Conservation (phyloP, 2,888 invertebrate genomes). For the Lydus trimaculatus region DNA sequence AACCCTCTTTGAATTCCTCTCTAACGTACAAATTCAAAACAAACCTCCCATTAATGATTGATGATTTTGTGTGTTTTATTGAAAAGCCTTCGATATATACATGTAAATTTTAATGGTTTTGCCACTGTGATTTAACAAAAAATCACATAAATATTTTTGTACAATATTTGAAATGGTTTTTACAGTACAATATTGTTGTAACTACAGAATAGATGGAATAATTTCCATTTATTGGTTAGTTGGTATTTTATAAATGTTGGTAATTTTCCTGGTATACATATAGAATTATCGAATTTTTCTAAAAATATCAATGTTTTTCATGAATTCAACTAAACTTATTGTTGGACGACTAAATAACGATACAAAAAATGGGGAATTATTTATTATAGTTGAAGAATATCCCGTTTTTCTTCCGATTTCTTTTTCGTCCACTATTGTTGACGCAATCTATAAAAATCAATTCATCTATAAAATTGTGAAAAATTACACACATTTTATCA, state of each 20-base stretch:
- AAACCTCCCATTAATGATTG: neutral
- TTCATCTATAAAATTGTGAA: neutral
- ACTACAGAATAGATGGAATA: neutral
- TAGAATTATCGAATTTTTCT: no score
- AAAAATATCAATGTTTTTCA: neutral
- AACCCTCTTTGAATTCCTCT: neutral
- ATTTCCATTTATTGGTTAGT: neutral
- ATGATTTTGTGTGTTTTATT: neutral
- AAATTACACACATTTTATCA: neutral
- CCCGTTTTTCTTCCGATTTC: neutral
- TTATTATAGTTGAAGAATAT: neutral
- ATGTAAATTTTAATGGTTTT: conserved; percentile 1
- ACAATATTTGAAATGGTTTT: neutral
- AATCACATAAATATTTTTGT: neutral
- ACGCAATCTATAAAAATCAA: neutral
- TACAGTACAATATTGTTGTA: neutral
- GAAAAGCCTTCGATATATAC: neutral
- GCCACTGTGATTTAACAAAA: neutral
- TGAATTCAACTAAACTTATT: neutral
- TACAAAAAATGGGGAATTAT: neutral
- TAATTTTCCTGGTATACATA: no score
- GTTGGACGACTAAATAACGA: neutral
- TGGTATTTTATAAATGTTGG: neutral
- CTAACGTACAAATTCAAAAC: neutral
- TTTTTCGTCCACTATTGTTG: neutral